A percentile compares a stretch with the other conserved stretches of the same genome.
Evolutionary conservation across 1,140 invertebrate genomes (phyloP).

Genomic region (Yoshiicerus persimilis): DNA sequence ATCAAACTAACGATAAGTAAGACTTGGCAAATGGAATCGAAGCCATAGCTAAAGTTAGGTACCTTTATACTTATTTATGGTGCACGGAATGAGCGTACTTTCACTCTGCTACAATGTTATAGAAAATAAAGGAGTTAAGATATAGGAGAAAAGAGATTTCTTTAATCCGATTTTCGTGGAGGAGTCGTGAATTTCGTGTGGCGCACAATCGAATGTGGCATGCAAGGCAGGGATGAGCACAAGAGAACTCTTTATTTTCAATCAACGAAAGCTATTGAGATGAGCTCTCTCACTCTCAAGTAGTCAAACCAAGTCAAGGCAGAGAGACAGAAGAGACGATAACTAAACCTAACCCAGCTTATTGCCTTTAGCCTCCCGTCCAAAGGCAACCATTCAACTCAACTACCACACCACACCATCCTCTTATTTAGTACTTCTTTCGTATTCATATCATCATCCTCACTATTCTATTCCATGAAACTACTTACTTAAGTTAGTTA

Average conservation of each 20-base stretch:
- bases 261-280: slow-evolving; percentile 38
- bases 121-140: neutral
- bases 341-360: neutral
- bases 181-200: slow-evolving; percentile 25
- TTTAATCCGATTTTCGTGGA: slow-evolving; percentile 36
- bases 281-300: no score
- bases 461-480: neutral
- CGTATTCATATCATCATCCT: neutral
- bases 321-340: neutral
- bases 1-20: neutral
- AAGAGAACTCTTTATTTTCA: slow-evolving; percentile 43
- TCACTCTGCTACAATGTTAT: neutral
- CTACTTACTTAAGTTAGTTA: slow-evolving; percentile 2
- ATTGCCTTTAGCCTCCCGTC: neutral
- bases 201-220: slow-evolving; percentile 32
- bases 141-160: slow-evolving; percentile 6
- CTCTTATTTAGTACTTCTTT: neutral
- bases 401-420: neutral
- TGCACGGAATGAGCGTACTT: no score
- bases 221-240: slow-evolving; percentile 27
- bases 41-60: neutral
- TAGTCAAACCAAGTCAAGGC: neutral
- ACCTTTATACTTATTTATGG: no score
- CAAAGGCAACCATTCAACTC: neutral
- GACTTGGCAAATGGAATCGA: neutral